These are phyloP conservation scores for Lysandra coridon DNA, from an alignment of 2,888 invertebrate species.

Conservation along the genomic window DNA sequence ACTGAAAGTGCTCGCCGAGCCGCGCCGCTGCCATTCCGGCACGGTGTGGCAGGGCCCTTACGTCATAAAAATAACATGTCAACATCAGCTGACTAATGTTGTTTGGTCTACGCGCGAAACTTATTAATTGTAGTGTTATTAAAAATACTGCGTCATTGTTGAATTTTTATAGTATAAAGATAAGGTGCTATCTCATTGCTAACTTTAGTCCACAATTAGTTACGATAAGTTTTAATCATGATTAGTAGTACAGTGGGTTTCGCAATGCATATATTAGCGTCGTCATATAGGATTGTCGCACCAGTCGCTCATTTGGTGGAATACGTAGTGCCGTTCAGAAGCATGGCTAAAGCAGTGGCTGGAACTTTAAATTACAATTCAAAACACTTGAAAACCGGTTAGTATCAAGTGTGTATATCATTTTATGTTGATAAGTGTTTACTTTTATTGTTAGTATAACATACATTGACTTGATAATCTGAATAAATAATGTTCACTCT, in stretches of 20 bases:
- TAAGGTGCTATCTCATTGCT: background rate
- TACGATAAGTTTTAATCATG: constrained; percentile 38
- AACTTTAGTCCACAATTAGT: background rate
- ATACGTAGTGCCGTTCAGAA: constrained; percentile 54
- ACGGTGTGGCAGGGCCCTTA: no score
- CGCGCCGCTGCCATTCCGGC: no score
- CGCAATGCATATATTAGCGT: constrained; percentile 48
- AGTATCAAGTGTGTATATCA: constrained; percentile 40
- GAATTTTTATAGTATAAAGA: background rate
- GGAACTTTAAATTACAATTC: constrained; percentile 59
- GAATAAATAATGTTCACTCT: background rate
- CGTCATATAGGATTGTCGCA: constrained; percentile 48
- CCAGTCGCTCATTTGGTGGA: constrained; percentile 54
- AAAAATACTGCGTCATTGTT: background rate
- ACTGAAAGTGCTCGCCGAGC: no score
- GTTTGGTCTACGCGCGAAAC: background rate
- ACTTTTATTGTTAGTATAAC: background rate
- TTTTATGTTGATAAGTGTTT: background rate
- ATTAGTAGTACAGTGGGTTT: constrained; percentile 47
- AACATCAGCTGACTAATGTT: background rate
- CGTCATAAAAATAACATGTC: no score
- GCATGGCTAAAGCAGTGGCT: constrained; percentile 55
- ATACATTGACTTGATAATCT: background rate
- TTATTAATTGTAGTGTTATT: background rate
- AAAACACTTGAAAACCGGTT: constrained; percentile 67